A percentile compares a stretch with the other conserved stretches of the same genome.
Evolutionary conservation across 1,140 invertebrate species (phyloP).

Genomic region (Mesaphorura yosii): DNA sequence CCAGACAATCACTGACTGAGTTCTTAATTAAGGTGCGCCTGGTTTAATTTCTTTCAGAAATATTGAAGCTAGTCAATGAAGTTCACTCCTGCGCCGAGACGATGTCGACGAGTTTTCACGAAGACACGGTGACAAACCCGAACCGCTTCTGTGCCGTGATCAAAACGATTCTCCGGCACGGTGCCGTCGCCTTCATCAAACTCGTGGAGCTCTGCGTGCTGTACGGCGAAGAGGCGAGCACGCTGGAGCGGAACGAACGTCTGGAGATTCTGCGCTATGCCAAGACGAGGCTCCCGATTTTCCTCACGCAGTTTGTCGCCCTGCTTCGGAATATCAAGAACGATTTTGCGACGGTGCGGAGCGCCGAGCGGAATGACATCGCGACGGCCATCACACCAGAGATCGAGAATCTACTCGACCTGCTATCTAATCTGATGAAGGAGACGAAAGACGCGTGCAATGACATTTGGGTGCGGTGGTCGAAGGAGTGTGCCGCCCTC

Average conservation of each 20-base stretch:
- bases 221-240: conserved; percentile 31
- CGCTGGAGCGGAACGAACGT: conserved; percentile 30
- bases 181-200: conserved; percentile 40
- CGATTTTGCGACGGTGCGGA: conserved; percentile 45
- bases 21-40: too few species aligned
- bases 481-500: background rate
- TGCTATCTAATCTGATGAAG: conserved; percentile 32
- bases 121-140: conserved; percentile 38
- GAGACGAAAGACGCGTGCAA: conserved; percentile 28
- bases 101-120: conserved; percentile 26
- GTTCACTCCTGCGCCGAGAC: conserved; percentile 45
- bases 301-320: conserved; percentile 47
- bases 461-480: conserved; percentile 28
- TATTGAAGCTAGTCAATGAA: conserved; percentile 48
- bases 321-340: conserved; percentile 47
- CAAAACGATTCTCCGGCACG: conserved; percentile 47
- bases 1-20: too few species aligned
- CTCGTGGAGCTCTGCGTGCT: conserved; percentile 32
- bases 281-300: conserved; percentile 50
- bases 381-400: conserved; percentile 52
- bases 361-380: conserved; percentile 46
- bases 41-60: conserved; percentile 42
- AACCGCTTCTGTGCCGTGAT: conserved; percentile 47
- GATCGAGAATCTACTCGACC: conserved; percentile 45
- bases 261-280: conserved; percentile 48